Evolutionary conservation across 92 coral and sea anemone genomes (phyloP), one percentile per base, ranked within the genome.

Genomic region (Porites rus): DNA sequence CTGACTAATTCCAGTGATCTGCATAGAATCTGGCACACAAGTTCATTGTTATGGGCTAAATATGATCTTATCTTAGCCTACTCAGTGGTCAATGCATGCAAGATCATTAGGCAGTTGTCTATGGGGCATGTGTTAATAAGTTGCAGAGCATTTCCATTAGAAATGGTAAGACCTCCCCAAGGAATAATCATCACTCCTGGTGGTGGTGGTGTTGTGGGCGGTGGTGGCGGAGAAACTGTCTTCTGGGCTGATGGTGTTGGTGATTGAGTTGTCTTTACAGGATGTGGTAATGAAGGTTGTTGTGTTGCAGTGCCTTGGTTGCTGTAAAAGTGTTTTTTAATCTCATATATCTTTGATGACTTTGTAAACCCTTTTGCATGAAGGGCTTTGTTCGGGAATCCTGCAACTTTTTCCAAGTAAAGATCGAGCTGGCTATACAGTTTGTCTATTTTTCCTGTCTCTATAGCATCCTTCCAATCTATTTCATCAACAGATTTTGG

Each of bases 21-120:
- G 87, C 87, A 87, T 81, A 87, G 67, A 11, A 61, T 87, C 81
- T 80, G 91, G 25, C 70, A 65, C 54, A 86, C 86, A 68, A 78
- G 28, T 54, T 86, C 86, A 80, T 86, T 68, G 64, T 63, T 86
- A 60, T 79, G 56, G 60, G 56, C 79, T 75, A 75, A 43, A 58
- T 5, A 75, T 11, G 62, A 53, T 19, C 79, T 20, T 21, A 85
- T 75, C 71, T 80, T 71, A 56, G 60, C 59, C 50, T 74, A 80
- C 63, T 87, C 72, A 38, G 67, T 79, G 46, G 58, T 43, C 61
- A 87, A 75, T 20, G 85, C 79, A 87, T 80, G 72, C 50, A 87
- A 74, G 18, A 87, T 87, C 76, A 74, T 88, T 62, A 88, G 87
- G 69, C 84, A 67, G 88, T 88, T 88, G 70, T 88, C 91, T 20